Percentiles rank a stretch among this genome's conserved stretches.
Evolutionary conservation across 2,888 invertebrate genomes (phyloP).

Genomic region (Eupithecia dodoneata): DNA sequence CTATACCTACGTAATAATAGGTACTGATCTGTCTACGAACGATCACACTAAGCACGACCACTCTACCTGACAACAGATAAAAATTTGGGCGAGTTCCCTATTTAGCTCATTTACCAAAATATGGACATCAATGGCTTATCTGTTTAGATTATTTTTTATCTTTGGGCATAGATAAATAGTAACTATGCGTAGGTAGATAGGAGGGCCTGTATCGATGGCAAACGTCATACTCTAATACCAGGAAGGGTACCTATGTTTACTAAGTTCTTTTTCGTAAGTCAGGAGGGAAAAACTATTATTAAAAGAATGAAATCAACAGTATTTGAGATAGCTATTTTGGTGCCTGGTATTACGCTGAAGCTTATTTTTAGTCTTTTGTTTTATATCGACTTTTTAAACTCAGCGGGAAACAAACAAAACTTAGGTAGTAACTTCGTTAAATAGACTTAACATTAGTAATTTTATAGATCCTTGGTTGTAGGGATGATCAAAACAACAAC

Average conservation of each 20-base stretch:
- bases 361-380: neutral
- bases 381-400: neutral
- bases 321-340: no score
- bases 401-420: neutral
- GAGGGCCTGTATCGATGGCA: neutral
- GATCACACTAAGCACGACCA: neutral
- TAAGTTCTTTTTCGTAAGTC: no score
- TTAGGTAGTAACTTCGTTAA: neutral
- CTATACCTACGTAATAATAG: neutral
- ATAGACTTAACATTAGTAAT: neutral
- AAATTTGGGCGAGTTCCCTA: neutral
- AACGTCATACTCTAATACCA: neutral
- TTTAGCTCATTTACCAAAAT: neutral
- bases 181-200: neutral
- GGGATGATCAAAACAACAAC: neutral
- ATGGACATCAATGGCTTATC: slow-evolving; percentile 1
- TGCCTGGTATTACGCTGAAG: no score
- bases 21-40: neutral
- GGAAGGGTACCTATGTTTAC: neutral
- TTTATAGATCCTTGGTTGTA: neutral
- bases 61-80: neutral
- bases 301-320: no score
- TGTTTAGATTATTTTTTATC: slow-evolving; percentile 7
- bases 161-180: slow-evolving; percentile 4
- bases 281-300: no score